Percentiles rank a stretch among this genome's conserved stretches.
These are phyloP conservation scores for Mamestra configurata DNA, from an alignment of 1,140 invertebrate species.

Conservation along the genomic window DNA sequence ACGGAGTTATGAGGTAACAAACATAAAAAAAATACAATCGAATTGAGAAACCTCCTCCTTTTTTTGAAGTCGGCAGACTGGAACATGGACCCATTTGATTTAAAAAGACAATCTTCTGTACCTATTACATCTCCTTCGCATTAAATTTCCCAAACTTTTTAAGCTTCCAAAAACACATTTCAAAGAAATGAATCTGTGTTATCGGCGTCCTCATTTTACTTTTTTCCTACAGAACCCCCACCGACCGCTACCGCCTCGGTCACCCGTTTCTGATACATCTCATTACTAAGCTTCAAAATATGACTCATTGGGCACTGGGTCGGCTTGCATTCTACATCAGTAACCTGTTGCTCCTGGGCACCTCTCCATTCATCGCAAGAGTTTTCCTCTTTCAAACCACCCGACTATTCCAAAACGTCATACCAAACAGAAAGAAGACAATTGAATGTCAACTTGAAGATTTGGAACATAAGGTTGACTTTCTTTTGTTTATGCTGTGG, in stretches of 20 bases:
- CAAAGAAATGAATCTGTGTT: not conserved
- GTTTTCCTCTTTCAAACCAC: slow-evolving; percentile 58
- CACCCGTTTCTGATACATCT: slow-evolving; percentile 14
- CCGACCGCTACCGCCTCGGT: not conserved
- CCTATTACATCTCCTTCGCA: no score
- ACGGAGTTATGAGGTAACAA: no score
- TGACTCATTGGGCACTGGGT: slow-evolving; percentile 64
- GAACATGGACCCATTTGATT: no score
- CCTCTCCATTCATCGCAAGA: slow-evolving; percentile 49
- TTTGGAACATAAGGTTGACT: not conserved
- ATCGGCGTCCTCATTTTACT: not conserved
- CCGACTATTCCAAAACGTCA: not conserved
- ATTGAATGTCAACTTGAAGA: not conserved
- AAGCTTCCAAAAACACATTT: not conserved
- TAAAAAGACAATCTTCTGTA: no score
- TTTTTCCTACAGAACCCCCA: slow-evolving; percentile 3
- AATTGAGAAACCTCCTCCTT: no score
- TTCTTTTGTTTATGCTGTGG: not conserved
- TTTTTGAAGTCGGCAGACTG: no score
- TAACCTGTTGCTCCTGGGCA: slow-evolving; percentile 55
- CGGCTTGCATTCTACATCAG: slow-evolving; percentile 53
- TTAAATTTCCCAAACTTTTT: not conserved
- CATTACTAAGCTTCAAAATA: not conserved
- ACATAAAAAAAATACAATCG: no score
- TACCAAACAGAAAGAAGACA: not conserved